phyloP scores from a whole-genome alignment of 2,113 vertebrate genomes.

The Dipodomys merriami region DNA sequence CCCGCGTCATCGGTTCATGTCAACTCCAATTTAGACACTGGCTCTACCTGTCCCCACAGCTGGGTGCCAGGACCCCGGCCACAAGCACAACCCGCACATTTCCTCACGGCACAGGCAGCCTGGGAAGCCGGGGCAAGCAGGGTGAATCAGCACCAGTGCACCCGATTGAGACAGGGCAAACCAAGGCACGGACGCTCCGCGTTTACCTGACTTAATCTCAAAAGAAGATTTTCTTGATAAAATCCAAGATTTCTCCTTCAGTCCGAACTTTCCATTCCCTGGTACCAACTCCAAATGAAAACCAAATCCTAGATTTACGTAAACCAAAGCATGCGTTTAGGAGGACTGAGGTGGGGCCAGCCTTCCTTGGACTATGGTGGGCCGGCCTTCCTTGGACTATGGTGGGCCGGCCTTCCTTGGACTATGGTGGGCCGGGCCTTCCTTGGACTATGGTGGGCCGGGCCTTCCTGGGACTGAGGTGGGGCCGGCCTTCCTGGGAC shows the following conservation, averaged over 20 bases:
- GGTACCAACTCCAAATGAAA: constrained; percentile 62
- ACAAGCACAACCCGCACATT: background rate
- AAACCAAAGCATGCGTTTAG: constrained; percentile 63
- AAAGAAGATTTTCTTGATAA: constrained; percentile 42
- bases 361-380: background rate
- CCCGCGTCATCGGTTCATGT: background rate
- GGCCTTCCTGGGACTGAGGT: too few species aligned
- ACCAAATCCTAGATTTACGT: constrained; percentile 52
- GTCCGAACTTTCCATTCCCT: background rate
- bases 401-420: too few species aligned
- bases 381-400: too few species aligned
- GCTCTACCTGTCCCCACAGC: background rate
- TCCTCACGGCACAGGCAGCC: background rate
- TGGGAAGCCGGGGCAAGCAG: background rate
- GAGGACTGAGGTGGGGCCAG: constrained; percentile 8
- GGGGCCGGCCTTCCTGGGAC: too few species aligned
- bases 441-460: too few species aligned
- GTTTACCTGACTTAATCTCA: constrained; percentile 59
- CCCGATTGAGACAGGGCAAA: constrained; percentile 45
- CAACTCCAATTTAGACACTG: background rate
- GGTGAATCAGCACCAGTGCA: background rate
- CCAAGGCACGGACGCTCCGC: background rate
- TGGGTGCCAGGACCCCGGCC: background rate
- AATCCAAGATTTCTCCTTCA: constrained; percentile 46
- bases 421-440: too few species aligned